Percentiles rank a stretch among this genome's conserved stretches.
phyloP scores from a whole-genome alignment of 2,888 invertebrate species.

The Netelia fuscicornis region DNA sequence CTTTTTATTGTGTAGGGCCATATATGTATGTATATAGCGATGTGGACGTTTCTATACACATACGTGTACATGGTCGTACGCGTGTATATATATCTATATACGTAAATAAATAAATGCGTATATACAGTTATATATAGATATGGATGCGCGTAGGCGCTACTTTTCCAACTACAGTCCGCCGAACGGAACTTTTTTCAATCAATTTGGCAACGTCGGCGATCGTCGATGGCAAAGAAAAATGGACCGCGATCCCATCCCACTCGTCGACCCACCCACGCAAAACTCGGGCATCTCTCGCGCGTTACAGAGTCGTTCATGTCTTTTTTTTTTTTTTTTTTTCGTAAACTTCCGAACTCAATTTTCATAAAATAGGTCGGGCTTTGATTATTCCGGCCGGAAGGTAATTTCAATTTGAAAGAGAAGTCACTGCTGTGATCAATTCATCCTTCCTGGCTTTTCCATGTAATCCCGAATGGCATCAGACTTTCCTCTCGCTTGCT shows the following conservation, averaged over 20 bases:
- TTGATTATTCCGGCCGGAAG: conserved; percentile 68
- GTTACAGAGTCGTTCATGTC: conserved; percentile 28
- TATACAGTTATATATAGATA: not conserved
- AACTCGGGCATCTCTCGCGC: not conserved
- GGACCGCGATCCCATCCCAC: conserved; percentile 40
- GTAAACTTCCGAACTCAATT: conserved; percentile 63
- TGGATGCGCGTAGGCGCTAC: conserved; percentile 28
- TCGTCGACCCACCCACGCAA: not conserved
- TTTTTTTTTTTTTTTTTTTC: conserved; percentile 50
- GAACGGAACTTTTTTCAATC: conserved; percentile 63
- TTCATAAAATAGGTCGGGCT: conserved; percentile 61
- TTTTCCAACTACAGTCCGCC: conserved; percentile 47
- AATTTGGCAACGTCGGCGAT: conserved; percentile 59
- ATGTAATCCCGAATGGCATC: conserved; percentile 39
- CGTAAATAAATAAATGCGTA: not conserved
- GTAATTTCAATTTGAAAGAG: conserved; percentile 70
- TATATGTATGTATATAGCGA: too few relatives aligned
- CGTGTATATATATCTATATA: not conserved
- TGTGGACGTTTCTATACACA: too few relatives aligned
- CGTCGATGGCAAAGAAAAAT: conserved; percentile 39
- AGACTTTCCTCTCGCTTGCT: not conserved
- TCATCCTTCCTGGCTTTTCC: conserved; percentile 61
- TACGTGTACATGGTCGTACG: not conserved
- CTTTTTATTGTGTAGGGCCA: too few relatives aligned
- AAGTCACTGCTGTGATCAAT: conserved; percentile 68